Base-by-base conservation (phyloP, 2,797 vertebrate genomes). In the Xenentodon cancila region DNA sequence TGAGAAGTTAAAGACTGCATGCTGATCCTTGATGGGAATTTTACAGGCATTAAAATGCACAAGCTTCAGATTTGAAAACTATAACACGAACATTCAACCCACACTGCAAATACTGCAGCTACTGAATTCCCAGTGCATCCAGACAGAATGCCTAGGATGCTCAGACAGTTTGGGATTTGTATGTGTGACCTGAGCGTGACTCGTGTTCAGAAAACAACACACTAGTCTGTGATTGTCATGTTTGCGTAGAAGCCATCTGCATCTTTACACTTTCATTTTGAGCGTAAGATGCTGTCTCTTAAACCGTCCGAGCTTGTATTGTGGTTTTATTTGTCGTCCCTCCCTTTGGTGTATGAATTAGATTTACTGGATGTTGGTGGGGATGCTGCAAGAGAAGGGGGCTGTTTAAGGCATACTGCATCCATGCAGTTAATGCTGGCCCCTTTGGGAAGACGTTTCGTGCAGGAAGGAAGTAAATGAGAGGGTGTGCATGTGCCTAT, bases 161-260 rank as follows among this genome's bases (percentile, higher is more conserved):
- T 59, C 12, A 9, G 19, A 27, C 80, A 64, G 60, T 13, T 61
- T 58, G 73, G 65, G 73, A 81, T 73, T 68, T 72, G 71, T 59
- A 84, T 37, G 82, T 83, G 84, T 84, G 88, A 89, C 89, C 88
- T 45, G 74, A 81, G 70, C 40, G 11, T 86, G 86, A 86, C 75
- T 87, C 84, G 84, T 66, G 53, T 53, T 15, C 66, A 16, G 73
- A 67, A 81, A 84, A 84, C 79, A 77, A 81, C 84, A 72, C 81
- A 49, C 60, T 0, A 27, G 73, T 58, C 71, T 19, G 54, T 16
- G 63, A 55, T 34, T 48, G 71, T 67, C 63, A 6, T 64, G 70
- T 78, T 63, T 81, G 77, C 45, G 58, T 78, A 46, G 73, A 69
- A 6, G 71, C 84, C 83, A 86, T 90, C 86, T 89, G 88, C 61